Conservation (phyloP, 2,888 invertebrate genomes). For the Drosophila yooni region DNA sequence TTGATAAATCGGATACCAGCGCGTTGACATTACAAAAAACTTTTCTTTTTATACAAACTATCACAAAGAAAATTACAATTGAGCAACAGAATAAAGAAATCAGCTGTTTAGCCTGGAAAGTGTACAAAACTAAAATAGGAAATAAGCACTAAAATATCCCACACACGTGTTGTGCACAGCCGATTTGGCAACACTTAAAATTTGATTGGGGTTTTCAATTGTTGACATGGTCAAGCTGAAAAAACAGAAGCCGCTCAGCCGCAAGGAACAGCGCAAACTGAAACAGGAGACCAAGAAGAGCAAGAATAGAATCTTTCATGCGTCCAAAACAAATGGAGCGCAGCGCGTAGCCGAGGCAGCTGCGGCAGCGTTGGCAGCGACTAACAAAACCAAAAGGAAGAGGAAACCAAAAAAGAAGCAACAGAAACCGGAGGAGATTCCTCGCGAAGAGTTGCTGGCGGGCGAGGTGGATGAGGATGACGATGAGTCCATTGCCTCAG, state of each 20-base stretch:
- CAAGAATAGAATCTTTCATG: constrained; percentile 82
- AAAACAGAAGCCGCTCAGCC: constrained; percentile 82
- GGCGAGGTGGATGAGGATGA: constrained; percentile 65
- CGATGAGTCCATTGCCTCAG: constrained; percentile 81
- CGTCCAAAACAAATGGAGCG: constrained; percentile 74
- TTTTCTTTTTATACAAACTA: constrained; percentile 26
- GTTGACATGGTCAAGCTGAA: constrained; percentile 68
- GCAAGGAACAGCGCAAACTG: constrained; percentile 91
- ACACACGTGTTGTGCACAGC: constrained; percentile 55
- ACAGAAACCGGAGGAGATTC: constrained; percentile 67
- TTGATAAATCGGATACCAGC: constrained; percentile 95
- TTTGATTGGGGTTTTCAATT: constrained; percentile 10
- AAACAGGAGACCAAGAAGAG: constrained; percentile 89
- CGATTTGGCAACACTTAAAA: constrained; percentile 48
- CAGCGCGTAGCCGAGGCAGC: constrained; percentile 67
- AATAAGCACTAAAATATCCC: constrained; percentile 53
- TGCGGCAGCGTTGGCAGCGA: constrained; percentile 41
- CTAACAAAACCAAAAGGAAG: constrained; percentile 34
- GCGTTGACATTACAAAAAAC: constrained; percentile 79
- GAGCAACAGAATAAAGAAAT: background rate
- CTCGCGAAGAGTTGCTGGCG: constrained; percentile 64
- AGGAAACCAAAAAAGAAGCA: constrained; percentile 35
- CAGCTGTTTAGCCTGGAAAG: constrained; percentile 41
- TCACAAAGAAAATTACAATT: constrained; percentile 11
- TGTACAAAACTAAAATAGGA: background rate